Conservation (phyloP, 2,797 vertebrate species). For the Pangasius krempfi region DNA sequence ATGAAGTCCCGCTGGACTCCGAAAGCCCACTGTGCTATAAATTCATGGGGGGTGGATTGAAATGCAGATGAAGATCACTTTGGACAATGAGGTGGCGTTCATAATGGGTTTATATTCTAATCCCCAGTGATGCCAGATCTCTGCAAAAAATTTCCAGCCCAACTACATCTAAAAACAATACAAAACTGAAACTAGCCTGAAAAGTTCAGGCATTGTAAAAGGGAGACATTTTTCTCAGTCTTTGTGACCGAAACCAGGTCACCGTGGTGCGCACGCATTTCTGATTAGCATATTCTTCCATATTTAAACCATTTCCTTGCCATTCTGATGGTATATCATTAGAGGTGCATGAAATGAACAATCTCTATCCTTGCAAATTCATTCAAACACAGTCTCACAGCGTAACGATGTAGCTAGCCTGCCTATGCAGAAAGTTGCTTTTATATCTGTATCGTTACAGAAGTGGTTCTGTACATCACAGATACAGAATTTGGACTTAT, state of each 20-base stretch:
- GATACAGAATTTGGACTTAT: neutral
- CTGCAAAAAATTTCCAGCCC: neutral
- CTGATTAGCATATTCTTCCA: neutral
- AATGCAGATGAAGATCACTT: constrained; percentile 17
- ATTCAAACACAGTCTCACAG: neutral
- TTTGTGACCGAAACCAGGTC: neutral
- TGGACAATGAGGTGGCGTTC: constrained; percentile 8
- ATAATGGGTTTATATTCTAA: neutral
- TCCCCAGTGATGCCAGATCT: neutral
- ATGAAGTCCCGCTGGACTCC: neutral
- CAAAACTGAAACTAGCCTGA: neutral
- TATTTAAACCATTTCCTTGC: neutral
- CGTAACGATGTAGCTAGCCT: neutral
- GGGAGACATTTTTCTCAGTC: neutral
- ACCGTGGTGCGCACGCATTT: neutral
- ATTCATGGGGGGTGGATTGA: neutral
- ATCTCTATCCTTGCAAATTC: neutral
- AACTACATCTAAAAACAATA: neutral
- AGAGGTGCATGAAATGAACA: neutral
- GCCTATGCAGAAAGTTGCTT: neutral
- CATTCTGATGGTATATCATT: neutral
- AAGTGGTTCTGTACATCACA: neutral
- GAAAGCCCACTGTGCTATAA: neutral
- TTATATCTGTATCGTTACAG: neutral
- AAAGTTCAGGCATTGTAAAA: neutral